phyloP scores from a whole-genome alignment of 2,888 invertebrate genomes.

The Uloborus plumipes region DNA sequence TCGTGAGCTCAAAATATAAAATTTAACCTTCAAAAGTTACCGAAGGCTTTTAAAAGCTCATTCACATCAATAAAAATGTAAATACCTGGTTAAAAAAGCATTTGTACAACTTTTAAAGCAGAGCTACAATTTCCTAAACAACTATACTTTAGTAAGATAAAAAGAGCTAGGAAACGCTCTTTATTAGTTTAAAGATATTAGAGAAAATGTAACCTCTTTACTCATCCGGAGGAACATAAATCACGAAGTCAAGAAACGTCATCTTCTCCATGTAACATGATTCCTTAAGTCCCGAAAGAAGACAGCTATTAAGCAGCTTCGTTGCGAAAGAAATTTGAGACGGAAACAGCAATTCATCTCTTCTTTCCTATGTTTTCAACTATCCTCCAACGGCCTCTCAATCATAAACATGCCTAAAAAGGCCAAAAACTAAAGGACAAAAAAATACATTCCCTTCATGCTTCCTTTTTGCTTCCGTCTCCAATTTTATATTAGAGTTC shows the following conservation, averaged over 20 bases:
- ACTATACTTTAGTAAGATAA: too few relatives aligned
- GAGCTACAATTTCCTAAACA: too few relatives aligned
- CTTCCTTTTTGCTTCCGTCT: constrained; percentile 30
- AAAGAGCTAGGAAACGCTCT: too few relatives aligned
- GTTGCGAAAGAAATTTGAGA: constrained; percentile 3
- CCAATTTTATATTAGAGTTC: constrained; percentile 54
- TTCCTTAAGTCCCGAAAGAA: constrained; percentile 6
- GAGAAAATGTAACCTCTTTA: not conserved
- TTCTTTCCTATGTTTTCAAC: constrained; percentile 28
- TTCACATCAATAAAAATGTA: too few relatives aligned
- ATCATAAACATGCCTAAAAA: constrained; percentile 47
- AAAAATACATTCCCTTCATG: constrained; percentile 50
- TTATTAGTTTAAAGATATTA: too few relatives aligned
- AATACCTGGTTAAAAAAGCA: too few relatives aligned
- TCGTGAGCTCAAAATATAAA: too few relatives aligned
- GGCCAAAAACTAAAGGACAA: constrained; percentile 15
- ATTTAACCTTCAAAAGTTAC: too few relatives aligned
- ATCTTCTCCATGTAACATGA: constrained; percentile 26
- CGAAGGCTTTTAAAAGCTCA: too few relatives aligned
- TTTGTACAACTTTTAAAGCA: too few relatives aligned
- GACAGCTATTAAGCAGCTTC: constrained; percentile 19
- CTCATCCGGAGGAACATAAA: constrained; percentile 36
- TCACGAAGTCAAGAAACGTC: constrained; percentile 30
- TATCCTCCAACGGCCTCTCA: constrained; percentile 54
- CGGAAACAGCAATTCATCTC: constrained; percentile 52